Evolutionary conservation across 2,113 vertebrate genomes (phyloP), one percentile per base, ranked within the genome.

Genomic region (Melierax canorus): DNA sequence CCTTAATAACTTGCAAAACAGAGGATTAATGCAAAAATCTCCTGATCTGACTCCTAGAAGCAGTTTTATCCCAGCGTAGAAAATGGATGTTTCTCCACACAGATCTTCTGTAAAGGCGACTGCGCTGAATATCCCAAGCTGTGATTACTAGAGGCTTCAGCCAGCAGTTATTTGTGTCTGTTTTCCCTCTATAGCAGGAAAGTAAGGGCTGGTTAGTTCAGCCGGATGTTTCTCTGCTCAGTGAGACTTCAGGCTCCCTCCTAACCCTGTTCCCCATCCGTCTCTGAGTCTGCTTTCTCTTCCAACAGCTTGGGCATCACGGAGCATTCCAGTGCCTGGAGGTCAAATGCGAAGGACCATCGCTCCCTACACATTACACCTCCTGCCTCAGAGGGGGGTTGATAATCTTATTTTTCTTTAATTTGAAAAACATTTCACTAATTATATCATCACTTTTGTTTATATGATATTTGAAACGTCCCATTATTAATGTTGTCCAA

Each of bases 261-360:
- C 38, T 89, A 34, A 36, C 9, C 19, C 29, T 80, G 21, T 27
- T 90, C 10, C 10, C 16, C 3, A 1, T 68, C 12, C 0, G 0
- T 9, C 20, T 62, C 24, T 7, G 32, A 46, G 26, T 71, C 92
- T 59, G 4, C 14, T 55, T 87, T 48, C 51, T 63, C 23, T 60
- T 91, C 64, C 60, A 66, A 32, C 13, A 62, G 2, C 46, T 55
- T 34, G 23, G 32, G 20, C n/a, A 81, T 36, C 26, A 64, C 0
- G 0, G 45, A 75, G 16, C 16, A 46, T 23, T 36, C 24, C 26
- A 58, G 38, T 24, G 41, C 29, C 55, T 75, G 17, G 51, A 78
- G 18, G 24, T 8, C 9, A 1, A 66, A 73, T 18, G 10, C n/a
- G 48, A 79, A 68, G 27, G 48, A 78, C 23, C 22, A 50, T 32